Conservation (phyloP, 1,140 invertebrate genomes). For the Mactra quadrangularis region DNA sequence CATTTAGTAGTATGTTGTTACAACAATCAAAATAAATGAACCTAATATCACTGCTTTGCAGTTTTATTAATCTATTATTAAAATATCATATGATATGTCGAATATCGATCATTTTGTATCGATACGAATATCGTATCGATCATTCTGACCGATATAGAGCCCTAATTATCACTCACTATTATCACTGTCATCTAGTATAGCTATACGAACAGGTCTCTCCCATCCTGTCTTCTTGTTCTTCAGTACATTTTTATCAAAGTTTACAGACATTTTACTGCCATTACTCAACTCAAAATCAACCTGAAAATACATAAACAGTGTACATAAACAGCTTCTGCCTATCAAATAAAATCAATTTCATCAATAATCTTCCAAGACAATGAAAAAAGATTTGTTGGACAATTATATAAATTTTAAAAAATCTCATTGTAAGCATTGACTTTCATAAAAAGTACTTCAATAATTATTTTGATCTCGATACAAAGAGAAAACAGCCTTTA, state of each 20-base stretch:
- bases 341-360: background rate
- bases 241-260: conserved; percentile 76
- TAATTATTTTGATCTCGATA: background rate
- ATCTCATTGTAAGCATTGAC: background rate
- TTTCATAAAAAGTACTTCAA: background rate
- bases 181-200: conserved; percentile 66
- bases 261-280: conserved; percentile 66
- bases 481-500: background rate
- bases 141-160: no score
- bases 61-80: no score
- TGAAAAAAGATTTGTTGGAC: background rate
- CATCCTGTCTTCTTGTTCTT: conserved; percentile 81
- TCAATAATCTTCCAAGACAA: background rate
- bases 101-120: no score
- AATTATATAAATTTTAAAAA: background rate
- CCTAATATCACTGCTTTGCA: no score
- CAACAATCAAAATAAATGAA: no score
- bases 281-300: conserved; percentile 66
- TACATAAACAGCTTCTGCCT: background rate
- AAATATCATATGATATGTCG: no score
- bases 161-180: conserved; percentile 54
- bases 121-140: no score
- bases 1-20: no score
- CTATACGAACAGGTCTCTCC: conserved; percentile 72
- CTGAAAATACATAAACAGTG: conserved; percentile 56